phyloP scores from a whole-genome alignment of 2,113 vertebrate genomes.

The Gasterosteus nipponicus region DNA sequence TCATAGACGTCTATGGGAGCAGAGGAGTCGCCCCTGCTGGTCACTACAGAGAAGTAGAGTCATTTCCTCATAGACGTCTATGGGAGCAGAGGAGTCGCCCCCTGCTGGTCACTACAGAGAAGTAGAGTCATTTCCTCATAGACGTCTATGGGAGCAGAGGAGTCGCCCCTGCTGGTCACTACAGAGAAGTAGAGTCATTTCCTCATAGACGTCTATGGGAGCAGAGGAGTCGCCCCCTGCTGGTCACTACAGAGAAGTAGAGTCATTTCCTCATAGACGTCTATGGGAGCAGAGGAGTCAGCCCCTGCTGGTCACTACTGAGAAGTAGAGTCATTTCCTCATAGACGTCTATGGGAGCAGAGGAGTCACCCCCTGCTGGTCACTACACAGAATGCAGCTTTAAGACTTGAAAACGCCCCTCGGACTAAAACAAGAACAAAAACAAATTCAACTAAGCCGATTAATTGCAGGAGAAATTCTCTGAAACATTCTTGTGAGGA shows the following conservation, averaged over 20 bases:
- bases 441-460: background rate
- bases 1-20: background rate
- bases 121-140: background rate
- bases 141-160: background rate
- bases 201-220: background rate
- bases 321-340: too few species aligned
- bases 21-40: background rate
- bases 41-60: background rate
- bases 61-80: background rate
- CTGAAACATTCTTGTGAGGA: background rate
- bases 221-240: background rate
- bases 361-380: background rate
- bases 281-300: background rate
- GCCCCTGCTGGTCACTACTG: background rate
- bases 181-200: background rate
- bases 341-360: background rate
- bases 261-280: background rate
- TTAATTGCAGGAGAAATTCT: background rate
- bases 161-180: background rate
- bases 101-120: background rate
- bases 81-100: background rate
- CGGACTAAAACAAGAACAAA: background rate
- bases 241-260: background rate
- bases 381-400: background rate
- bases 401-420: too few species aligned